Percentiles rank a stretch among this genome's conserved stretches.
Conservation (phyloP, 2,113 vertebrate genomes). For the Empidonax alnorum region DNA sequence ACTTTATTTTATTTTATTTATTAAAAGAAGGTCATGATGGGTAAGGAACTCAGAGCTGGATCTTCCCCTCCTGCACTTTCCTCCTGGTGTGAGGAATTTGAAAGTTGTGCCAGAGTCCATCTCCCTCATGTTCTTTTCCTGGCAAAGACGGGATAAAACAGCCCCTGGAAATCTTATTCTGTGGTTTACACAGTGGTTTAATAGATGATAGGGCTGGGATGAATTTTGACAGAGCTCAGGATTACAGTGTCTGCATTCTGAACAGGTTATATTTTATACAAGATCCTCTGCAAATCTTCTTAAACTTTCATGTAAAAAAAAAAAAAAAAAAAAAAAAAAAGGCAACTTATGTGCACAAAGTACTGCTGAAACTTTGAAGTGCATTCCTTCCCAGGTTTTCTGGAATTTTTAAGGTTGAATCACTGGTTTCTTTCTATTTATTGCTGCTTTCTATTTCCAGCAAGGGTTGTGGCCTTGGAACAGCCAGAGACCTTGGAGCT, state of each 20-base stretch:
- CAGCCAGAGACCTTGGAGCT: slow-evolving; percentile 22
- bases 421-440: slow-evolving; percentile 4
- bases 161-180: neutral
- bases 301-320: neutral
- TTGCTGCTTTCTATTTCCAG: slow-evolving; percentile 34
- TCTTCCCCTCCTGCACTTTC: neutral
- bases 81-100: neutral
- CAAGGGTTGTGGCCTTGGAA: slow-evolving; percentile 16
- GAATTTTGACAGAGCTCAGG: neutral
- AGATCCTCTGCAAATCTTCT: neutral
- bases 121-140: neutral
- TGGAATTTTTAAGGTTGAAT: neutral
- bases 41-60: neutral
- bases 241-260: neutral
- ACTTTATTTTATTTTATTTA: neutral
- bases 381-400: neutral
- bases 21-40: accelerated
- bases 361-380: neutral
- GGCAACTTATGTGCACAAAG: neutral
- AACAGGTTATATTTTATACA: neutral
- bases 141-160: neutral
- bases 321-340: neutral
- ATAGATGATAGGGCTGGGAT: neutral
- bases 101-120: no score
- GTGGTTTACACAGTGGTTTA: neutral